Percentiles rank a stretch among this genome's conserved stretches.
Conservation (phyloP, 2,888 invertebrate genomes). For the Asteroscopus sphinx region DNA sequence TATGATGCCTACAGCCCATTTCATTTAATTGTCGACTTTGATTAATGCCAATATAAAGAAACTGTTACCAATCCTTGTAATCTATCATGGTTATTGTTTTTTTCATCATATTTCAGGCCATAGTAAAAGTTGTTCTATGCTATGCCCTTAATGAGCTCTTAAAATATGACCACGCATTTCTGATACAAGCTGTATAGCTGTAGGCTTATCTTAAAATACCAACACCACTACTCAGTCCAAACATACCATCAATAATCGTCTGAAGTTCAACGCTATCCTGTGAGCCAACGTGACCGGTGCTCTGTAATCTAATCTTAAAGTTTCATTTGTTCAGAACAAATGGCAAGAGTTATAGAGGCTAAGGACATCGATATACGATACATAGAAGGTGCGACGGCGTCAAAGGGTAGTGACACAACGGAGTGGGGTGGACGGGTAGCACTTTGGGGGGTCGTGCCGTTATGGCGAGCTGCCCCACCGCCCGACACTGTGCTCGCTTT, state of each 20-base stretch:
- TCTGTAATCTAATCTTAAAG: slow-evolving; percentile 43
- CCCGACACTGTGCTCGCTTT: slow-evolving; percentile 78
- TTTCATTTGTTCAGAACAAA: slow-evolving; percentile 35
- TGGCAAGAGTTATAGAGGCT: slow-evolving; percentile 40
- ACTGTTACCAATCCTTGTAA: too few relatives aligned
- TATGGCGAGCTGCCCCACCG: slow-evolving; percentile 79
- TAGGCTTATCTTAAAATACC: too few relatives aligned
- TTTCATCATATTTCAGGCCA: too few relatives aligned
- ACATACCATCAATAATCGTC: slow-evolving; percentile 4
- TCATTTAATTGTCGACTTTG: too few relatives aligned
- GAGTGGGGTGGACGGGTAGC: slow-evolving; percentile 79
- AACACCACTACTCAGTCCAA: slow-evolving; percentile 7
- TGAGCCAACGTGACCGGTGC: slow-evolving; percentile 22
- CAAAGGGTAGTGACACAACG: slow-evolving; percentile 72
- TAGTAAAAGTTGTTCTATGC: too few relatives aligned
- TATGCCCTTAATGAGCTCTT: too few relatives aligned
- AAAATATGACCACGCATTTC: too few relatives aligned
- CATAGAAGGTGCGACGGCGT: slow-evolving; percentile 67
- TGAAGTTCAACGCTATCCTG: slow-evolving; percentile 31
- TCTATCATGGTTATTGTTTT: too few relatives aligned
- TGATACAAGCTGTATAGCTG: too few relatives aligned
- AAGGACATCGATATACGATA: slow-evolving; percentile 57
- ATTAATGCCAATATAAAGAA: too few relatives aligned
- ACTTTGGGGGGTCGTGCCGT: slow-evolving; percentile 80
- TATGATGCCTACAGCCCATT: too few relatives aligned